A percentile compares a stretch with the other conserved stretches of the same genome.
Conservation (phyloP, 2,113 vertebrate genomes). For the Chionis minor region DNA sequence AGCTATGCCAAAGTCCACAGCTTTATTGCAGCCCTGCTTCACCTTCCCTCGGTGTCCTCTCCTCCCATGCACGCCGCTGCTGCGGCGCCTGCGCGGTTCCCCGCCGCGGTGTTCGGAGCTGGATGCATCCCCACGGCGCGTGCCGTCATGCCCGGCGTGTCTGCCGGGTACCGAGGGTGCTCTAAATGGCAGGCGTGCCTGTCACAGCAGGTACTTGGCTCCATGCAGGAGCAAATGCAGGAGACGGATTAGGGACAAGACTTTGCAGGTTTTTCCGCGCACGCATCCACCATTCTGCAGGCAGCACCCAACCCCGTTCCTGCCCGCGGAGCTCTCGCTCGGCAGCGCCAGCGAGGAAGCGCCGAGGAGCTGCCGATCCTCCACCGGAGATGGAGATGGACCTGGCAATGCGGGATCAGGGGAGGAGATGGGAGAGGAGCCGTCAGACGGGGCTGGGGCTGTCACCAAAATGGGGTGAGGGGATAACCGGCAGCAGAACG, state of each 20-base stretch:
- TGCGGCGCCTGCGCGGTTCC: neutral
- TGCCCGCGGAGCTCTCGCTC: neutral
- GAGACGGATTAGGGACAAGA: constrained; percentile 48
- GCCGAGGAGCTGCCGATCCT: neutral
- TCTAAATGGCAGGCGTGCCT: neutral
- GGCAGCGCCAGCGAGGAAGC: neutral
- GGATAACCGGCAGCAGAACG: neutral
- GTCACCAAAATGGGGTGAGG: neutral
- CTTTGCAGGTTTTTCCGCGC: constrained; percentile 20
- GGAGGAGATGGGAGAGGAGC: neutral
- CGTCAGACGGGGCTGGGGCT: neutral
- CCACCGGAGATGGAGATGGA: fast-evolving
- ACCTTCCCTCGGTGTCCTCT: neutral
- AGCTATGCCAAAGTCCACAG: neutral
- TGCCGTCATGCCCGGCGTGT: neutral
- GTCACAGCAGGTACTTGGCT: constrained; percentile 28
- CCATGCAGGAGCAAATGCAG: neutral
- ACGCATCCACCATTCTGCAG: neutral
- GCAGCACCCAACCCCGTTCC: neutral
- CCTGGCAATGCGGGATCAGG: fast-evolving
- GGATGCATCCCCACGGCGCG: neutral
- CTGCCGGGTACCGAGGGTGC: neutral
- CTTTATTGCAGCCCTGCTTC: neutral
- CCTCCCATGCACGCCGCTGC: fast-evolving
- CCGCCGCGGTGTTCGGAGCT: neutral